Base-by-base conservation (phyloP, 1,140 invertebrate genomes). In the Heliconius himera region DNA sequence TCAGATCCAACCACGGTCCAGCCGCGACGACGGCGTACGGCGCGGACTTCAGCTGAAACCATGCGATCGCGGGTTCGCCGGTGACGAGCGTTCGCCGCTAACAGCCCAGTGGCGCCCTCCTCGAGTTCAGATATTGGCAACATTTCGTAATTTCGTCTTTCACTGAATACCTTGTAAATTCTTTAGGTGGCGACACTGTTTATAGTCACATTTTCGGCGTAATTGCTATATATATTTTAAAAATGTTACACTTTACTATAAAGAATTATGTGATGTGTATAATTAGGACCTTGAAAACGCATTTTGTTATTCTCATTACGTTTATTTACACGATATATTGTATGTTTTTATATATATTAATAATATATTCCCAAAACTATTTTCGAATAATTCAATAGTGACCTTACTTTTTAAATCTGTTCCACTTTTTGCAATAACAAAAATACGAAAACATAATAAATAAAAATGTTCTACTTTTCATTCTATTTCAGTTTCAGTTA, bases 1-100 rank as follows among this genome's bases (percentile, higher is more conserved):
- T 94, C 93, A 81, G 93, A 94, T 73, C 93, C 93, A 73, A 94
- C 93, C 51, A 94, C 93, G 6, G 93, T 94, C 93, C 93, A 94
- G 73, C 93, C 93, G 29, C 93, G 93, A 49, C 93, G 81, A 29
- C 93, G 89, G 6, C 93, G 88, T 8, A 94, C 84, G 2, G 93
- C 91, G 75, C 93, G 89, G 77, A 92, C 86, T 90, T 94, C 93
- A 84, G 93, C 91, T 60, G 91, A 87, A 77, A 94, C 89, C 51
- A 93, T 82, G 1, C 93, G 91, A 71, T 94, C 91, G 8, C 93
- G 87, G 26, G 88, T 91, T 71, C 87, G 82, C 9, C 91, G 88
- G 54, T 91, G 90, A 9, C 90, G 89, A 70, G 90, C 85, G 36
- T 81, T 88, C n/a, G 89, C 80, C n/a, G 87, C 83, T 13, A 84